phyloP scores from a whole-genome alignment of 2,888 invertebrate genomes.

The Hemistola chrysoprasaria region DNA sequence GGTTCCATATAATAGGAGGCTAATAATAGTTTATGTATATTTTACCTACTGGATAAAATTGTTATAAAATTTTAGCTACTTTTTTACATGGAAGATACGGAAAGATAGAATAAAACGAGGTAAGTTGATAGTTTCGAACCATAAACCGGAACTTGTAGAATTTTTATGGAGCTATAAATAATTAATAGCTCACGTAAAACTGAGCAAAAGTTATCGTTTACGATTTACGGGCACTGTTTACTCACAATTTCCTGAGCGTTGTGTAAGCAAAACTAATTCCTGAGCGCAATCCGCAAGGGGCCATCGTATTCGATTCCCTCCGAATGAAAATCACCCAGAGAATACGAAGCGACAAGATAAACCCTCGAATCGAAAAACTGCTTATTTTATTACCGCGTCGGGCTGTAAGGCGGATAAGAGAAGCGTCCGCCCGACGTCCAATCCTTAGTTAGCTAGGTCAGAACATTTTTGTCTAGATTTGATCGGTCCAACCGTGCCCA shows the following conservation, averaged over 20 bases:
- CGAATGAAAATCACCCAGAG: conserved; percentile 56
- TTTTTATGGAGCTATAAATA: conserved; percentile 1
- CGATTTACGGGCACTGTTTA: conserved; percentile 8
- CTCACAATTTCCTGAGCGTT: conserved; percentile 19
- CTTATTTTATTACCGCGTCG: conserved; percentile 72
- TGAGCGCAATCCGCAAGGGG: conserved; percentile 49
- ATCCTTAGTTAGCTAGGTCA: conserved; percentile 51
- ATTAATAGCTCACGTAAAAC: conserved; percentile 3
- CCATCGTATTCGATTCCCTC: conserved; percentile 55
- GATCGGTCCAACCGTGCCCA: no score
- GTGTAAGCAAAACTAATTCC: conserved; percentile 50
- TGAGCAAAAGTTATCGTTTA: conserved; percentile 11
- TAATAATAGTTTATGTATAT: no score
- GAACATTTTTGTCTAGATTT: conserved; percentile 8
- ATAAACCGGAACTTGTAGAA: background rate
- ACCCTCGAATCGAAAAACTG: conserved; percentile 75
- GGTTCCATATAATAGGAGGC: no score
- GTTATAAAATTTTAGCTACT: no score
- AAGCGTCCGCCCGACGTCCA: conserved; percentile 52
- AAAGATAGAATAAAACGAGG: no score
- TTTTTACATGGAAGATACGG: no score
- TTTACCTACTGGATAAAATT: no score
- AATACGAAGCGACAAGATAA: conserved; percentile 73
- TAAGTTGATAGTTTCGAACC: no score
- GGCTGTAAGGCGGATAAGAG: conserved; percentile 61